phyloP scores from a whole-genome alignment of 2,797 vertebrate genomes.

The Myotis vivesi region DNA sequence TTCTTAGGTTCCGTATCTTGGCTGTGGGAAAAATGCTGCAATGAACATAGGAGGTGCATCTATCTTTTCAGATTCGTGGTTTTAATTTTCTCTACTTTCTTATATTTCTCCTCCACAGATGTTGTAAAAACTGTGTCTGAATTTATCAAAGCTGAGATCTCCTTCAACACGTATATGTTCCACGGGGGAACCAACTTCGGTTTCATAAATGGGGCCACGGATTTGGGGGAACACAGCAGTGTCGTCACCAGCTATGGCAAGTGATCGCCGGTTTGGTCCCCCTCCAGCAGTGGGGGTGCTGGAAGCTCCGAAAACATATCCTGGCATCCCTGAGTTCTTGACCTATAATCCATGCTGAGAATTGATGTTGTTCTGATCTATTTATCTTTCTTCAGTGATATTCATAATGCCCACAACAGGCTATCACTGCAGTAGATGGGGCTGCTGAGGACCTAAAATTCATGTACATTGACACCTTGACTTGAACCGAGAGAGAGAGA shows the following conservation, averaged over 20 bases:
- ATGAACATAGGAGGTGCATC: not conserved
- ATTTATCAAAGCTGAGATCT: slow-evolving; percentile 89
- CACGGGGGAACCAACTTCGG: slow-evolving; percentile 96
- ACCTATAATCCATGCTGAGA: not conserved
- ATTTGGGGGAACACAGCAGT: slow-evolving; percentile 85
- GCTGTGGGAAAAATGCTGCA: not conserved
- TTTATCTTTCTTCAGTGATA: not conserved
- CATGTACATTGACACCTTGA: not conserved
- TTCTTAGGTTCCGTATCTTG: not conserved
- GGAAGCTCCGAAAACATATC: not conserved
- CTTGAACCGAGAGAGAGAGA: not conserved
- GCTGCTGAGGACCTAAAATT: not conserved
- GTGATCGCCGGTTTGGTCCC: slow-evolving; percentile 60
- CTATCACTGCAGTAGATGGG: not conserved
- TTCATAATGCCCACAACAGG: not conserved
- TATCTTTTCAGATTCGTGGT: not conserved
- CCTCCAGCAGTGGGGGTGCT: not conserved
- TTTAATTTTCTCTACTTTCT: not conserved
- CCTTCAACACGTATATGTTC: slow-evolving; percentile 96
- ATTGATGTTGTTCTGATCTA: not conserved
- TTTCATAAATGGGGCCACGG: slow-evolving; percentile 90
- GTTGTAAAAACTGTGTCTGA: slow-evolving; percentile 84
- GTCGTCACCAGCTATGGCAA: slow-evolving; percentile 93
- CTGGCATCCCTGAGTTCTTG: not conserved
- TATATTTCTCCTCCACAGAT: not conserved